Percentiles rank a stretch among this genome's conserved stretches.
These are phyloP conservation scores for Pseudochirops cupreus DNA, from an alignment of 2,797 vertebrate species.

Conservation along the genomic window DNA sequence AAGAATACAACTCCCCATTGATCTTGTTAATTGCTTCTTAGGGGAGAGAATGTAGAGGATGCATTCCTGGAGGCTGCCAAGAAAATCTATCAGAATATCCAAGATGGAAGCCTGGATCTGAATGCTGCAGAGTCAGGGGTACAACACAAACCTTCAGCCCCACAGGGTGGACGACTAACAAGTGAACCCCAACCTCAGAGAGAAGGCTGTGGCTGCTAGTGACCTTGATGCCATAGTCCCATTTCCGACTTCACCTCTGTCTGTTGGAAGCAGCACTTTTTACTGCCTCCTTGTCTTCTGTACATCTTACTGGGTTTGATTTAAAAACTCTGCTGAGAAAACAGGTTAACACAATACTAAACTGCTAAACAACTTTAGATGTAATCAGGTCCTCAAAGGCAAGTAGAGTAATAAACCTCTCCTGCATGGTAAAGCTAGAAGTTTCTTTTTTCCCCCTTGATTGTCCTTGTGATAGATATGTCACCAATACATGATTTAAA, in stretches of 20 bases:
- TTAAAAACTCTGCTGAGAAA: slow-evolving; percentile 84
- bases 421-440: slow-evolving; percentile 91
- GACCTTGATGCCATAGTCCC: slow-evolving; percentile 84
- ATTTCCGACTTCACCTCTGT: slow-evolving; percentile 86
- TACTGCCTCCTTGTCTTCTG: slow-evolving; percentile 87
- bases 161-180: slow-evolving; percentile 97
- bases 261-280: slow-evolving; percentile 87
- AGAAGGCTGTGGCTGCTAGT: slow-evolving; percentile 99
- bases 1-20: slow-evolving; percentile 47
- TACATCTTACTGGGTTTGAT: slow-evolving; percentile 90
- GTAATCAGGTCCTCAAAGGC: slow-evolving; percentile 92
- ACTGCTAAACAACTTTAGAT: slow-evolving; percentile 88
- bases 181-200: slow-evolving; percentile 99
- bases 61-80: slow-evolving; percentile 98
- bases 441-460: slow-evolving; percentile 81
- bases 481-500: slow-evolving; percentile 86
- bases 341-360: slow-evolving; percentile 85
- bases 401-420: slow-evolving; percentile 90
- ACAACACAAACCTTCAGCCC: slow-evolving; percentile 98
- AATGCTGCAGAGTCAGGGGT: slow-evolving; percentile 98
- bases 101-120: slow-evolving; percentile 98
- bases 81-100: slow-evolving; percentile 99
- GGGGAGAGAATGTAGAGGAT: slow-evolving; percentile 98
- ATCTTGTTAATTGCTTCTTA: slow-evolving; percentile 79
- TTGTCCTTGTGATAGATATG: slow-evolving; percentile 88